Evolutionary conservation across 1,140 invertebrate genomes (phyloP), one percentile per base, ranked within the genome.

Genomic region (Apis dorsata): DNA sequence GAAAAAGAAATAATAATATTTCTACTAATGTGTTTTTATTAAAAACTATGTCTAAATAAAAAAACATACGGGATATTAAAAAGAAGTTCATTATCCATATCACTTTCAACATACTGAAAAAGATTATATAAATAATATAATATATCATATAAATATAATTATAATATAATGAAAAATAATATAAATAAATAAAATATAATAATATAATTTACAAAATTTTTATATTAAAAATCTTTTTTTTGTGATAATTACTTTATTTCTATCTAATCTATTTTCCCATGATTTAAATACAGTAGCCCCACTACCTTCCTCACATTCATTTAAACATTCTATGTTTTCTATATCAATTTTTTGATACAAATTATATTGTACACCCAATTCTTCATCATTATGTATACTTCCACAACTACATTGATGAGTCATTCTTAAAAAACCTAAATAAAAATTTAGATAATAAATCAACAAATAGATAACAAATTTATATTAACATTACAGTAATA

Each of bases 1-100:
- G 85, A 84, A 94, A 91, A 83, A 60, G 82, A 86, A n/a, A 72
- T 12, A 73, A 71, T 4, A 34, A 34, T 68, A 77, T 66, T 75
- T 66, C 34, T 44, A 44, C 34, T 44, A 44, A 72, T 24, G 15
- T 51, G 57, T 51, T 51, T 19, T 77, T 34, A 28, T 19, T 60
- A 2, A 44, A 60, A 77, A 79, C 44, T 63, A 17, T 13, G 0
- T 68, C 63, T 53, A 81, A 24, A 75, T 79, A 77, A 78, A 7
- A 7, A 75, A 65, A 95, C 95, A 95, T 94, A 97, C 95, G 98
- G 98, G 90, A 99, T 98, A 93, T 99, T 99, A 91, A 99, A 98
- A 1, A 99, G 93, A 10, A 99, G 94, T 94, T 99, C 98, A 93
- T 98, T 97, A 95, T 99, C 98, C 17, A 95, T 96, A 95, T 99